Conservation (phyloP, 2,888 invertebrate genomes). For the Rhyacophila evoluta region DNA sequence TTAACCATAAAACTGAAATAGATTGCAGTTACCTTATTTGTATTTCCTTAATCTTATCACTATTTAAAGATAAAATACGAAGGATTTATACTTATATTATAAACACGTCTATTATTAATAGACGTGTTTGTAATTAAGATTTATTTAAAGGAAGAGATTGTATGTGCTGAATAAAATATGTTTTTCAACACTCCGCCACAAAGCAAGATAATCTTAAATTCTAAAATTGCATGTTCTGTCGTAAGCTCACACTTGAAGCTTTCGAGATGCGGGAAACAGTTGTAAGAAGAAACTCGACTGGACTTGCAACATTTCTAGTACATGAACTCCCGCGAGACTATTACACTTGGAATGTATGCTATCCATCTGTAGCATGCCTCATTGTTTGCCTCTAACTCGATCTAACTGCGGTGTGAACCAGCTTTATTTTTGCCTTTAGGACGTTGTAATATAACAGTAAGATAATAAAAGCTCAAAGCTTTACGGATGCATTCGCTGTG, state of each 20-base stretch:
- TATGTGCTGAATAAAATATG: neutral
- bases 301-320: neutral
- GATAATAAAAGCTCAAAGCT: neutral
- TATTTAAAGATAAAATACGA: no score
- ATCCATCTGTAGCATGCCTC: neutral
- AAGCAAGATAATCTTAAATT: neutral
- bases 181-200: neutral
- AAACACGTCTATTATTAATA: no score
- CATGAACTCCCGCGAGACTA: neutral
- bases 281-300: neutral
- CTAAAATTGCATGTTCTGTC: neutral
- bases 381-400: slow-evolving; percentile 11
- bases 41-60: no score
- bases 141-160: no score
- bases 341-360: neutral
- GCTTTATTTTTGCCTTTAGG: neutral
- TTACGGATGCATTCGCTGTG: neutral
- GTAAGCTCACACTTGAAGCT: neutral
- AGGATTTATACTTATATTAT: no score
- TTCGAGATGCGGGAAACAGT: neutral
- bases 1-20: no score
- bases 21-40: no score
- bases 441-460: no score
- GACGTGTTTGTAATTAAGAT: no score
- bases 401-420: neutral